These are phyloP conservation scores for Cephus cinctus DNA, from an alignment of 1,140 invertebrate genomes.

Conservation along the genomic window DNA sequence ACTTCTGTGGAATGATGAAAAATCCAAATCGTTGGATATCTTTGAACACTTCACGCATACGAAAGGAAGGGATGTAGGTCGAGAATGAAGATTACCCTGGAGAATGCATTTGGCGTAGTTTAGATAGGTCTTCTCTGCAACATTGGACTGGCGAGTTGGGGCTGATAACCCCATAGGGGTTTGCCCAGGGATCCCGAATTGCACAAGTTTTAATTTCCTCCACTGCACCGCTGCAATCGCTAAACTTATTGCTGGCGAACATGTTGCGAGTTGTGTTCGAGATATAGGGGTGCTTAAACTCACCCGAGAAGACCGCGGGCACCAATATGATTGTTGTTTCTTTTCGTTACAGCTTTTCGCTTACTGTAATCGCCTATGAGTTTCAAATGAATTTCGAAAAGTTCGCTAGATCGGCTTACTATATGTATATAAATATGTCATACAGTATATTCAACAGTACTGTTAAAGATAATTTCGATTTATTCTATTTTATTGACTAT, in stretches of 20 bases:
- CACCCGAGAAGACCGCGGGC: not conserved
- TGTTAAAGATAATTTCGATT: too few relatives aligned
- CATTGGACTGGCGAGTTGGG: not conserved
- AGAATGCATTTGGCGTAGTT: slow-evolving; percentile 23
- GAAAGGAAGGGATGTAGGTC: not conserved
- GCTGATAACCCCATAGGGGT: slow-evolving; percentile 30
- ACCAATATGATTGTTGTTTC: too few relatives aligned
- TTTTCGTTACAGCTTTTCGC: too few relatives aligned
- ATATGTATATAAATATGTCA: too few relatives aligned
- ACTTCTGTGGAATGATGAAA: too few relatives aligned
- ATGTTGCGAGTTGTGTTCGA: not conserved
- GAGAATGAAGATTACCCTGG: slow-evolving; percentile 41
- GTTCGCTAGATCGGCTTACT: too few relatives aligned
- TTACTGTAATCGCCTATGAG: too few relatives aligned
- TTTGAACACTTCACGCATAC: not conserved
- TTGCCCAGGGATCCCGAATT: slow-evolving; percentile 28
- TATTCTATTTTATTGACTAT: too few relatives aligned
- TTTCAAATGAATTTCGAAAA: too few relatives aligned
- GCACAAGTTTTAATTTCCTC: slow-evolving; percentile 43
- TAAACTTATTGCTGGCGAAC: not conserved
- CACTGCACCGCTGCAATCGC: not conserved
- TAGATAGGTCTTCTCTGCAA: slow-evolving; percentile 7
- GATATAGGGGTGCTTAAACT: not conserved
- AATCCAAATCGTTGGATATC: too few relatives aligned
- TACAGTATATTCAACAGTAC: too few relatives aligned